Evolutionary conservation across 2,113 vertebrate genomes (phyloP), one percentile per base, ranked within the genome.

Genomic region (Sporophila hypoxantha): DNA sequence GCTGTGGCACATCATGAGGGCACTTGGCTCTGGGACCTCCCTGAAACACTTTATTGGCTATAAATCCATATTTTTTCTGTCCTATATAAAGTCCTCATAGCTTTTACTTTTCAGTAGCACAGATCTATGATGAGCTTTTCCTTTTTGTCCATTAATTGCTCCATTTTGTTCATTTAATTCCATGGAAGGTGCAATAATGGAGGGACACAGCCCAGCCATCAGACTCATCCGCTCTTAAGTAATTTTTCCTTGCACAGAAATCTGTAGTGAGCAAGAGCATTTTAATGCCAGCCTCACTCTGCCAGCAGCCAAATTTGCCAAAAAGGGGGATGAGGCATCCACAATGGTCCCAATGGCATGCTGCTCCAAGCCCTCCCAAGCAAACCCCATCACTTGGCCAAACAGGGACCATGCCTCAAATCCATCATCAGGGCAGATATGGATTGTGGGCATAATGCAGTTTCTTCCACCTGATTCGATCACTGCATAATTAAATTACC

Each of bases 401-500:
- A 32, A 53, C 52, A 12, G 52, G 30, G 52, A 79, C 52, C 14
- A 7, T 25, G 50, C 34, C 37, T 89, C 41, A 25, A 71, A 71
- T 27, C 1, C 0, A 21, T 70, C 10, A 5, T 20, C 57, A 46
- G 46, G 50, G 50, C 46, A 87, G 61, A 18, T 50, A 55, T 59
- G 89, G 46, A 47, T 55, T 71, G 65, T 78, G 32, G 41, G 57
- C 11, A 44, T 32, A 49, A 68, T 29, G 46, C 76, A 84, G 69
- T 71, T 93, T 76, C n/a, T 81, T 93, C 41, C 36, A 39, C 17
- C 85, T 84, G 66, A 92, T 76, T 82, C 37, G 68, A 82, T 84
- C 77, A 69, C 21, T 34, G 46, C 26, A 21, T 76, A 89, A 91
- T 88, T 59, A 90, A 70, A 88, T 91, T 86, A 79, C 42, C 32